A percentile compares a stretch with the other conserved stretches of the same genome.
These are phyloP conservation scores for Halocynthia roretzi DNA, from an alignment of 23 tunicate genomes.

Conservation along the genomic window DNA sequence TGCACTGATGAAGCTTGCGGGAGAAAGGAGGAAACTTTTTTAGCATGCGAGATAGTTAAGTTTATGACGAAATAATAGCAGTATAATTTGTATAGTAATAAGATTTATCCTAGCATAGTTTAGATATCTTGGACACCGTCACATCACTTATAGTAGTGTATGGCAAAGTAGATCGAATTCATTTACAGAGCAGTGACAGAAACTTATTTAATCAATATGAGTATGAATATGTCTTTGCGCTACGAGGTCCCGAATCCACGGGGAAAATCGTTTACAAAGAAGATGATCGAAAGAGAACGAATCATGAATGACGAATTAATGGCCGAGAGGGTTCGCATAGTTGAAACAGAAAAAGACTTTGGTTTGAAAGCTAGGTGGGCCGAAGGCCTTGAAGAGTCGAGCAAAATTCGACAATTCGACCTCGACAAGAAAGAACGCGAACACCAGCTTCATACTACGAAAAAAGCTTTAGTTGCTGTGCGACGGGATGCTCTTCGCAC, in stretches of 20 bases:
- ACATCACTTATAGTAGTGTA: too few species aligned
- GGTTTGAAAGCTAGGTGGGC: constrained; percentile 44
- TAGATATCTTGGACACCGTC: too few species aligned
- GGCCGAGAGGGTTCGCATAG: constrained; percentile 25
- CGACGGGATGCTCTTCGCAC: constrained; percentile 51
- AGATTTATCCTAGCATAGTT: too few species aligned
- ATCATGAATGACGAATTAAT: constrained; percentile 49
- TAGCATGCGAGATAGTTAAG: too few species aligned
- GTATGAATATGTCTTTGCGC: constrained; percentile 69
- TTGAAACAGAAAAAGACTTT: constrained; percentile 18
- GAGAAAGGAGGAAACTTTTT: too few species aligned
- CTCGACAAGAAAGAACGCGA: constrained; percentile 34
- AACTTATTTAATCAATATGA: constrained; percentile 22
- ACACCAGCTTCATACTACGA: constrained; percentile 41
- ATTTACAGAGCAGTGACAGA: too few species aligned
- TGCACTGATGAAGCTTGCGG: too few species aligned
- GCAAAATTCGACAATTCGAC: constrained; percentile 17
- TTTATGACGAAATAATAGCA: too few species aligned
- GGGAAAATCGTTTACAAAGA: constrained; percentile 11
- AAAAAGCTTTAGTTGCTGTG: constrained; percentile 48
- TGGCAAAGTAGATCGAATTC: too few species aligned
- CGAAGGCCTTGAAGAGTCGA: constrained; percentile 36
- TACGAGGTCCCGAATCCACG: constrained; percentile 41
- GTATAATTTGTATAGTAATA: too few species aligned
- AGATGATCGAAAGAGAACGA: constrained; percentile 38